phyloP scores from a whole-genome alignment of 2,888 invertebrate species.

The Parelbella ahira region DNA sequence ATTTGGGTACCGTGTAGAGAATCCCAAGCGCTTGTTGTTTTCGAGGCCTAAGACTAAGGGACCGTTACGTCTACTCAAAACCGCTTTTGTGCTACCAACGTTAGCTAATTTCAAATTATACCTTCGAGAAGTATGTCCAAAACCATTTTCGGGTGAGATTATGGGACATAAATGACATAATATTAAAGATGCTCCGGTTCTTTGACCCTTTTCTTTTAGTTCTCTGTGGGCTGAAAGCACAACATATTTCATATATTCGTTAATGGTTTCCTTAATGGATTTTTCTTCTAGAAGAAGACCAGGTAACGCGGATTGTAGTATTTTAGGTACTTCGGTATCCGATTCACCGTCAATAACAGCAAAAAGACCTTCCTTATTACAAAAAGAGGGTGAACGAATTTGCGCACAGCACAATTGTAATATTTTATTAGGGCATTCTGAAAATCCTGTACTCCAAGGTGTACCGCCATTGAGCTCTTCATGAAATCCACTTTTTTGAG shows the following conservation, averaged over 20 bases:
- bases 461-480: constrained; percentile 79
- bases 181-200: constrained; percentile 86
- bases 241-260: constrained; percentile 92
- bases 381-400: constrained; percentile 88
- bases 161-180: constrained; percentile 86
- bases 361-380: constrained; percentile 89
- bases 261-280: constrained; percentile 88
- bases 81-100: constrained; percentile 87
- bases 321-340: constrained; percentile 84
- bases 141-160: constrained; percentile 80
- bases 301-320: constrained; percentile 87
- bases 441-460: constrained; percentile 91
- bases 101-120: constrained; percentile 87
- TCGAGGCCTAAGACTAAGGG: constrained; percentile 83
- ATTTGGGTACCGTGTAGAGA: constrained; percentile 83
- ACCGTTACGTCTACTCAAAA: constrained; percentile 85
- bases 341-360: constrained; percentile 91
- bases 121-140: constrained; percentile 81
- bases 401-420: constrained; percentile 89
- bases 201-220: constrained; percentile 86
- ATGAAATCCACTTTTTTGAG: constrained; percentile 71
- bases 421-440: constrained; percentile 89
- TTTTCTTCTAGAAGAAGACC: constrained; percentile 90
- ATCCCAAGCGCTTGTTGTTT: constrained; percentile 83
- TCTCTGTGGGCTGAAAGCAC: constrained; percentile 89